Base-by-base conservation (phyloP, 30 jellyfish, hydroid and myxozoan species). In the Turritopsis dohrnii region DNA sequence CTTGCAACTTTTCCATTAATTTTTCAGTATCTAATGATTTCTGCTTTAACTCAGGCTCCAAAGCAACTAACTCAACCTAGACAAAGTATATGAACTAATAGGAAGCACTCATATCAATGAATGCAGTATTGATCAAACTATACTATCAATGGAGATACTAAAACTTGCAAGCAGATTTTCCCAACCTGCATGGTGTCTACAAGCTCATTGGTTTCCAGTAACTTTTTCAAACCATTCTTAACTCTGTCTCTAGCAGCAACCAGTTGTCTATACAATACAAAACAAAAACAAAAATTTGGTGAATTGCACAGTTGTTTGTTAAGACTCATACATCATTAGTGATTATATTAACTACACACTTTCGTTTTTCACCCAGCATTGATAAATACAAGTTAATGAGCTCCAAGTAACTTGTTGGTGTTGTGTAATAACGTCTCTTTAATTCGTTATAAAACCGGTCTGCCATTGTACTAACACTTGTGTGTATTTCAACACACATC, bases 131-230 rank as follows among this genome's bases (percentile, higher is more conserved):
- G n/a, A n/a, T n/a, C n/a, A n/a, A n/a, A n/a, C n/a, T n/a, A n/a
- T n/a, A n/a, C n/a, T n/a, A n/a, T n/a, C n/a, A n/a, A n/a, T n/a
- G n/a, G n/a, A n/a, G n/a, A n/a, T n/a, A n/a, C n/a, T n/a, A n/a
- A n/a, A n/a, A n/a, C n/a, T n/a, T n/a, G n/a, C n/a, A 53, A 8
- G 16, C 52, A 76, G 24, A 76, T 8, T 26, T 7, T 19, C 28
- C 29, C 24, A 66, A 90, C 97, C 97, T 90, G 97, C 97, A 90
- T 90, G 21, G 89, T 82, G 79, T 90, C 97, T 21, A 90, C 97
- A 20, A 90, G 85, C 28, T 86, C 89, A 26, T 90, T 90, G 21
- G 97, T 90, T 54, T 90, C 96, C 0, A 90, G 87, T 66, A 90
- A 66, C 71, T 90, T 90, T 52, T 90, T 90, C 66, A 90, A 66